Conservation (phyloP, 1,140 invertebrate species). For the Chrysopa pallens region DNA sequence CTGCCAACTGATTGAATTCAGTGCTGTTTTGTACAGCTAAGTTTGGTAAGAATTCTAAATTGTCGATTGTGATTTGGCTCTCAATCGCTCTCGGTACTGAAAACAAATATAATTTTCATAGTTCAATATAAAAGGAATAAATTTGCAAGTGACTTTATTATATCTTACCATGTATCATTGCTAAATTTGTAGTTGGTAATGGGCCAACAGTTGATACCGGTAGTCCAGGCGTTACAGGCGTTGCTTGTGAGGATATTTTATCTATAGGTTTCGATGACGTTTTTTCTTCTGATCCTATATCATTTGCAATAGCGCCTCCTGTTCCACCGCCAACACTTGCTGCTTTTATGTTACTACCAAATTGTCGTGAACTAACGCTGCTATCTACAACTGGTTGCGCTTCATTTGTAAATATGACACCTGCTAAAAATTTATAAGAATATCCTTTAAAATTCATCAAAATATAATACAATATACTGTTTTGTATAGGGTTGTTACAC, state of each 20-base stretch:
- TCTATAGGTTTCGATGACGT: neutral
- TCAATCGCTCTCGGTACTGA: conserved; percentile 45
- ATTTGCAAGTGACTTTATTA: too few relatives aligned
- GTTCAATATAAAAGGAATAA: too few relatives aligned
- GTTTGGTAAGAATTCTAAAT: conserved; percentile 36
- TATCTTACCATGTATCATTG: conserved; percentile 15
- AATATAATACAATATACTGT: neutral
- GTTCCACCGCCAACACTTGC: conserved; percentile 11
- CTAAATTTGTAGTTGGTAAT: conserved; percentile 29
- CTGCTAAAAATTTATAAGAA: conserved; percentile 25
- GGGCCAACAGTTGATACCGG: conserved; percentile 24
- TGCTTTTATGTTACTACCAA: conserved; percentile 12
- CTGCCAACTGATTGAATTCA: conserved; percentile 37
- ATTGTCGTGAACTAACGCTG: conserved; percentile 14
- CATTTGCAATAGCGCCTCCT: neutral
- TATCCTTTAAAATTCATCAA: too few relatives aligned
- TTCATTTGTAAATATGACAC: conserved; percentile 32
- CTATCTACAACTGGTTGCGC: conserved; percentile 17
- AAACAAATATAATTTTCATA: too few relatives aligned
- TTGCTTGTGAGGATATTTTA: neutral
- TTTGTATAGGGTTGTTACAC: neutral
- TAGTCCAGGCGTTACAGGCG: conserved; percentile 24
- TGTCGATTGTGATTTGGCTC: conserved; percentile 43
- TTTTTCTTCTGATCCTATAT: conserved; percentile 3
- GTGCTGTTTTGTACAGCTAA: conserved; percentile 37